A percentile compares a stretch with the other conserved stretches of the same genome.
These are phyloP conservation scores for Vireo griseus DNA, from an alignment of 2,797 vertebrate genomes.

Conservation along the genomic window DNA sequence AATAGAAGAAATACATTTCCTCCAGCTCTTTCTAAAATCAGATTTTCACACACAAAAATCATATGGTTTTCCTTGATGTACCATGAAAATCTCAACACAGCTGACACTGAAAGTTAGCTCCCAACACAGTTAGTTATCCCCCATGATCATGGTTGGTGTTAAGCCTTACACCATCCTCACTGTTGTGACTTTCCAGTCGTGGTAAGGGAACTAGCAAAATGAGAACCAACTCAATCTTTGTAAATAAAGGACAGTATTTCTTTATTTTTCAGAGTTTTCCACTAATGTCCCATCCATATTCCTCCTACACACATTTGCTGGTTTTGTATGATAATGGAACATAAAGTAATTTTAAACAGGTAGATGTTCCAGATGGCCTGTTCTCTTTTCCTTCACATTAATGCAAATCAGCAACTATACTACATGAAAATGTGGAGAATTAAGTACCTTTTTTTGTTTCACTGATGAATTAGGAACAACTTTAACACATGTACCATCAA, in stretches of 20 bases:
- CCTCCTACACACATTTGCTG: background rate
- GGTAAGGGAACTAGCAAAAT: background rate
- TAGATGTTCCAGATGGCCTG: background rate
- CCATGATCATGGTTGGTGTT: background rate
- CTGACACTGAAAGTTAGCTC: background rate
- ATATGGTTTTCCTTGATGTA: background rate
- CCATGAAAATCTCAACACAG: background rate
- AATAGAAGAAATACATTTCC: background rate
- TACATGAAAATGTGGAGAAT: background rate
- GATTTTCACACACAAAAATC: background rate
- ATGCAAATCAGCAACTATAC: background rate
- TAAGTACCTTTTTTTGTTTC: background rate
- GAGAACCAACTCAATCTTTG: background rate
- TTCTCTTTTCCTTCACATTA: background rate
- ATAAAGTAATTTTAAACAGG: background rate
- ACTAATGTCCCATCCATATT: background rate
- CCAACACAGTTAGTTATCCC: accelerated
- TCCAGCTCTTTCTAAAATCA: background rate
- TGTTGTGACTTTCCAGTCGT: background rate
- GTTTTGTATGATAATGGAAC: background rate
- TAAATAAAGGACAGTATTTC: background rate
- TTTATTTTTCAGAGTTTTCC: background rate
- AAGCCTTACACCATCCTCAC: background rate
- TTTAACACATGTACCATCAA: background rate
- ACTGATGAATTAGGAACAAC: background rate